These are phyloP conservation scores for Eulemur coronatus DNA, from an alignment of 2,797 vertebrate species.

Conservation along the genomic window DNA sequence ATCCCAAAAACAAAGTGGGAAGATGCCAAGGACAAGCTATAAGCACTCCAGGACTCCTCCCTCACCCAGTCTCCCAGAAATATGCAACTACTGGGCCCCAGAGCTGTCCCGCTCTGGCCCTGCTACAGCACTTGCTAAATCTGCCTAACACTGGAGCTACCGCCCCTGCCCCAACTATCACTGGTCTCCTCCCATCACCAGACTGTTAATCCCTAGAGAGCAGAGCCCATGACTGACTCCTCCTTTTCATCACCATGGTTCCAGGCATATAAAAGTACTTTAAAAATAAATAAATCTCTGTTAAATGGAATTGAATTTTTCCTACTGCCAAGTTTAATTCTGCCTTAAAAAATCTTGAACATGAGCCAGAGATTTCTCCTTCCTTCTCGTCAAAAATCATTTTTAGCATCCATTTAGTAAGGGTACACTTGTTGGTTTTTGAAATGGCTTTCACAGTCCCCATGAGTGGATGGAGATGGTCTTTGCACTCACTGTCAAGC, in stretches of 20 bases:
- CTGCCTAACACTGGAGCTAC: not conserved
- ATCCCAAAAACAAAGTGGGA: not conserved
- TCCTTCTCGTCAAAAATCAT: slow-evolving; percentile 58
- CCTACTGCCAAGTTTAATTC: slow-evolving; percentile 67
- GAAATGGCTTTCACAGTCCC: slow-evolving; percentile 25
- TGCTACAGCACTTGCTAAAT: not conserved
- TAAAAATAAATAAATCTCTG: slow-evolving; percentile 68
- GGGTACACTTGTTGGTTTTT: not conserved
- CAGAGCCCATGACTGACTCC: slow-evolving; percentile 16
- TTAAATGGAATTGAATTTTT: slow-evolving; percentile 70
- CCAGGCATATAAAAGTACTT: slow-evolving; percentile 51
- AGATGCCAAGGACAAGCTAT: not conserved
- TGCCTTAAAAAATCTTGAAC: slow-evolving; percentile 57
- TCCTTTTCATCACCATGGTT: slow-evolving; percentile 25
- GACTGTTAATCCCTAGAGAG: slow-evolving; percentile 51
- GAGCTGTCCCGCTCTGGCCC: too few relatives aligned
- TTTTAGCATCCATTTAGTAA: slow-evolving; percentile 52
- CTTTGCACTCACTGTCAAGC: not conserved
- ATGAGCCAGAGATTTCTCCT: slow-evolving; percentile 57
- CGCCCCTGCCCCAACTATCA: not conserved
- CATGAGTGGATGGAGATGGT: not conserved
- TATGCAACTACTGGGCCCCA: not conserved
- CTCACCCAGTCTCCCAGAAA: not conserved
- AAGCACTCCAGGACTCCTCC: not conserved
- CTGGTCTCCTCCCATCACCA: not conserved